Evolutionary conservation across 2,888 invertebrate genomes (phyloP), one percentile per base, ranked within the genome.

Genomic region (Bedellia somnulentella): DNA sequence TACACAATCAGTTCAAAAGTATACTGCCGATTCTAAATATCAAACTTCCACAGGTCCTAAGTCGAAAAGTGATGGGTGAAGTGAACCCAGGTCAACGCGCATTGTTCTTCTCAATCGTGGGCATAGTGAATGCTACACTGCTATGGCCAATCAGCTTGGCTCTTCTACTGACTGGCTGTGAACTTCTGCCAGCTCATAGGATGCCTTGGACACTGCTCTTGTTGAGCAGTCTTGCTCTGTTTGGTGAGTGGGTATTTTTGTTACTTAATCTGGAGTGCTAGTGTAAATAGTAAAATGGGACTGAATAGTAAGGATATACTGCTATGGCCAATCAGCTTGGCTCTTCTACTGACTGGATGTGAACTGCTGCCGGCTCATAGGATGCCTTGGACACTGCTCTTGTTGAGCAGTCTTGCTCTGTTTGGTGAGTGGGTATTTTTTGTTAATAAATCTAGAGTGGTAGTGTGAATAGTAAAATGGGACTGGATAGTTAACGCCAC

Each of bases 1-100:
- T n/a, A n/a, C n/a, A n/a, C n/a, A n/a, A n/a, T n/a, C n/a, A n/a
- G n/a, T n/a, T n/a, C n/a, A n/a, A n/a, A n/a, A n/a, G n/a, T n/a
- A n/a, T n/a, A n/a, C n/a, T n/a, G n/a, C n/a, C n/a, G n/a, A n/a
- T n/a, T n/a, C n/a, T n/a, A n/a, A n/a, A n/a, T n/a, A n/a, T n/a
- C n/a, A n/a, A n/a, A n/a, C 6, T 27, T n/a, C 18, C 5, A 10
- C 41, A 95, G 92, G 95, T 97, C 46, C 81, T 94, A 52, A 95
- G 95, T 71, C 89, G 93, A 52, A 92, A 93, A 71, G 87, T 94
- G 42, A 88, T 96, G 70, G 95, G 95, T 9, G 93, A 93, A 51
- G 92, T 94, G 36, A 91, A 89, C 34, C 86, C 89, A 34, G 94
- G 93, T 3, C 93, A 95, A 70, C 87, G 94, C 32, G 93, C 96